Percentiles rank a stretch among this genome's conserved stretches.
These are phyloP conservation scores for Scaptomyza tumidula DNA, from an alignment of 2,888 invertebrate genomes.

Conservation along the genomic window DNA sequence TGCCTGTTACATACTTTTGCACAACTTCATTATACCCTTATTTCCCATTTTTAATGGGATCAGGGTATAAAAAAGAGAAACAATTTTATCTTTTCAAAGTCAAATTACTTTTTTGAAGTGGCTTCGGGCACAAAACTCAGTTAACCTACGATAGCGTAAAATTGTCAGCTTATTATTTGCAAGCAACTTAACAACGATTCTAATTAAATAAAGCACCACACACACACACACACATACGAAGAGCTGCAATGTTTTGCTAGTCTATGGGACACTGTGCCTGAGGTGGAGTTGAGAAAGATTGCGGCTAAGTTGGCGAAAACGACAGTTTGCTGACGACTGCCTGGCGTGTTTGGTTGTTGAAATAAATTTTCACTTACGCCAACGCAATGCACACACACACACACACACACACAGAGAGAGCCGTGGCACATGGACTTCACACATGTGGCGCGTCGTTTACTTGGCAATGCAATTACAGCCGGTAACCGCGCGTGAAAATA, in stretches of 20 bases:
- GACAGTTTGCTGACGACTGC: constrained; percentile 66
- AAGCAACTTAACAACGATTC: constrained; percentile 3
- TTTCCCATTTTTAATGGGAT: too few relatives aligned
- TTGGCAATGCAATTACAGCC: constrained; percentile 78
- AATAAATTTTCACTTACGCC: constrained; percentile 77
- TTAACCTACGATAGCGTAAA: not conserved
- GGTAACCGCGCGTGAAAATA: constrained; percentile 77
- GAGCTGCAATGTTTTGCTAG: constrained; percentile 24
- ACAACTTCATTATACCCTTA: too few relatives aligned
- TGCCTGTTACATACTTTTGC: too few relatives aligned
- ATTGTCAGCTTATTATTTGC: constrained; percentile 3
- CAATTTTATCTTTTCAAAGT: not conserved
- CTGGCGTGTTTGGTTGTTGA: constrained; percentile 67
- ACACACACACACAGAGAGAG: not conserved
- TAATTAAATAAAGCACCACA: constrained; percentile 24
- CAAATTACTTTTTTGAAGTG: constrained; percentile 2
- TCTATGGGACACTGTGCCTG: constrained; percentile 39
- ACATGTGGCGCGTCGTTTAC: constrained; percentile 70
- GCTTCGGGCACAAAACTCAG: not conserved
- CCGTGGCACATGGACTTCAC: constrained; percentile 14
- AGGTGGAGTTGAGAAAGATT: constrained; percentile 1
- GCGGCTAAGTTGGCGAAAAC: constrained; percentile 61
- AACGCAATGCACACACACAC: constrained; percentile 41
- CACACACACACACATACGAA: not conserved
- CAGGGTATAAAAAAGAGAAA: too few relatives aligned